These are phyloP conservation scores for Schizaphis graminum DNA, from an alignment of 2,888 invertebrate genomes.

Conservation along the genomic window DNA sequence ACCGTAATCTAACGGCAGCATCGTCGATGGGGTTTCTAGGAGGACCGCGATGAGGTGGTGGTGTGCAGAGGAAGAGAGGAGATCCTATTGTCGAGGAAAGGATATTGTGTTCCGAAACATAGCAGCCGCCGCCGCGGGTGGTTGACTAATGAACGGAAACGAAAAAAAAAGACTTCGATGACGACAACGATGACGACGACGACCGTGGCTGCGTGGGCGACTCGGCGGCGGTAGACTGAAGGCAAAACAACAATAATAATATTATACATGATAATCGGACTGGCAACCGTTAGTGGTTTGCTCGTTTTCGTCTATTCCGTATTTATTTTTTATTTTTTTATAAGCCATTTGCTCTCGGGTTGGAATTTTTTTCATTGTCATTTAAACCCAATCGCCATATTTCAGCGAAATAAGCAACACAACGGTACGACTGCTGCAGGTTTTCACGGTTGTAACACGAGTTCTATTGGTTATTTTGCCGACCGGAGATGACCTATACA, in stretches of 20 bases:
- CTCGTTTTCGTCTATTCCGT: not conserved
- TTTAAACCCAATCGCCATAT: not conserved
- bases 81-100: constrained; percentile 46
- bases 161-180: constrained; percentile 37
- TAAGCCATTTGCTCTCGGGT: not conserved
- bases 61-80: not conserved
- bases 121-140: constrained; percentile 48
- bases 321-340: not conserved
- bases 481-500: not conserved
- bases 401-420: not conserved
- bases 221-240: constrained; percentile 1
- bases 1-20: constrained; percentile 61
- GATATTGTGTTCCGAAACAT: constrained; percentile 56
- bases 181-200: constrained; percentile 19
- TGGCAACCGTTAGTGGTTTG: not conserved
- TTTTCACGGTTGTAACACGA: not conserved
- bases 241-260: not conserved
- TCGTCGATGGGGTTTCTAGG: constrained; percentile 35
- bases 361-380: not conserved
- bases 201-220: constrained; percentile 47
- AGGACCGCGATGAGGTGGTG: not conserved
- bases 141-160: constrained; percentile 64
- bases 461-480: not conserved
- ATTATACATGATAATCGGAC: not conserved
- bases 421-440: not conserved